Conservation (phyloP, 2,113 vertebrate species). For the Gallinago paraguaiae region DNA sequence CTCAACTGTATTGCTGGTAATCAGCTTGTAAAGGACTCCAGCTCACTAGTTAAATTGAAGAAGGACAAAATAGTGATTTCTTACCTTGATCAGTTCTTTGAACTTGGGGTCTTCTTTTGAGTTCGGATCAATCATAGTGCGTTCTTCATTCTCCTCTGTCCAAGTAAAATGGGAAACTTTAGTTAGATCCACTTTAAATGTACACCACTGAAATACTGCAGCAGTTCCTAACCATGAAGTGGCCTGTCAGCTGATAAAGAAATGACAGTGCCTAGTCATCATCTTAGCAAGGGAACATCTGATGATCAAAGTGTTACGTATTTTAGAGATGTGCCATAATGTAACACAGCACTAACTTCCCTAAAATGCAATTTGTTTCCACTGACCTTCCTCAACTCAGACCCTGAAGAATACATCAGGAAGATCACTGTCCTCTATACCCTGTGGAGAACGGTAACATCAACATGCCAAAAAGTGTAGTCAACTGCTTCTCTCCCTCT, state of each 20-base stretch:
- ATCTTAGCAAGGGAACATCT: neutral
- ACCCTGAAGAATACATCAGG: neutral
- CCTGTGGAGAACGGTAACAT: neutral
- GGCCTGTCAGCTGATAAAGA: neutral
- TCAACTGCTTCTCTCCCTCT: neutral
- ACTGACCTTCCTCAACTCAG: neutral
- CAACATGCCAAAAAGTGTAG: neutral
- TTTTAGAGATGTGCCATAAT: neutral
- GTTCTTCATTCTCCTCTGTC: slow-evolving; percentile 96
- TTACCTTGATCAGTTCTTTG: slow-evolving; percentile 94
- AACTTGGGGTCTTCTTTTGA: slow-evolving; percentile 91
- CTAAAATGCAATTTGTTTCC: neutral
- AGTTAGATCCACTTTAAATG: neutral
- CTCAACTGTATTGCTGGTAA: neutral
- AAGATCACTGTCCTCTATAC: neutral
- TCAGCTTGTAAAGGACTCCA: neutral
- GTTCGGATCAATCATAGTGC: slow-evolving; percentile 90
- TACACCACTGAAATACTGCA: neutral
- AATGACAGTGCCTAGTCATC: neutral
- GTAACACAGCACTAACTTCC: neutral
- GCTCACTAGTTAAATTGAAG: neutral
- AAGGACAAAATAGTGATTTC: neutral
- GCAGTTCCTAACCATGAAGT: neutral
- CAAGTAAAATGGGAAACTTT: neutral
- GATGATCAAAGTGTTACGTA: neutral